phyloP scores from a whole-genome alignment of 2,888 invertebrate species.

The Athalia circularis region DNA sequence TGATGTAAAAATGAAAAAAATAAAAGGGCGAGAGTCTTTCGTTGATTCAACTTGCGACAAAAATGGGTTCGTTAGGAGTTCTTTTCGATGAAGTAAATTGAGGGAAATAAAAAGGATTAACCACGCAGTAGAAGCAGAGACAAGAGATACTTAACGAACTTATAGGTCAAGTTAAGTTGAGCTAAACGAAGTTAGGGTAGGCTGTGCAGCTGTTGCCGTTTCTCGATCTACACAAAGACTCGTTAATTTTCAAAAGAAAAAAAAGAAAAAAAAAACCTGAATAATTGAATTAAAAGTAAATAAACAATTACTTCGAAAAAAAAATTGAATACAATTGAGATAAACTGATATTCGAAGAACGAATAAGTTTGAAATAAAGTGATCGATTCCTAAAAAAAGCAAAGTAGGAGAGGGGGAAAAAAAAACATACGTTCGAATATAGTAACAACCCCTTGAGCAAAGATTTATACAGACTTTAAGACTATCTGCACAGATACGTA shows the following conservation, averaged over 20 bases:
- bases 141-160: conserved; percentile 71
- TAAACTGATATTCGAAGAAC: no score
- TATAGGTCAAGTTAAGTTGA: conserved; percentile 52
- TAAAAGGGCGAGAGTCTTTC: background rate
- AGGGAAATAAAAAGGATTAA: conserved; percentile 17
- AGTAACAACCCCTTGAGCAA: conserved; percentile 39
- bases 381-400: background rate
- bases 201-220: background rate
- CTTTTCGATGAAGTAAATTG: conserved; percentile 19
- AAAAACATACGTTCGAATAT: conserved; percentile 1
- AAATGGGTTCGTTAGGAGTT: conserved; percentile 18
- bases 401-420: background rate
- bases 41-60: background rate
- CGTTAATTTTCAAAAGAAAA: conserved; percentile 70
- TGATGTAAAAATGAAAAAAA: background rate
- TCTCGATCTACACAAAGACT: conserved; percentile 58
- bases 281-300: no score
- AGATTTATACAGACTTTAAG: conserved; percentile 36
- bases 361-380: no score
- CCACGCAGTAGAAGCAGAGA: conserved; percentile 57
- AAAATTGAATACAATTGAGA: no score
- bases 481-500: conserved; percentile 19
- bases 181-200: conserved; percentile 4
- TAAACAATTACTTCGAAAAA: no score
- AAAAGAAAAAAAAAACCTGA: background rate